Base-by-base conservation (phyloP, 1,140 invertebrate genomes). In the Teleopsis dalmanni region DNA sequence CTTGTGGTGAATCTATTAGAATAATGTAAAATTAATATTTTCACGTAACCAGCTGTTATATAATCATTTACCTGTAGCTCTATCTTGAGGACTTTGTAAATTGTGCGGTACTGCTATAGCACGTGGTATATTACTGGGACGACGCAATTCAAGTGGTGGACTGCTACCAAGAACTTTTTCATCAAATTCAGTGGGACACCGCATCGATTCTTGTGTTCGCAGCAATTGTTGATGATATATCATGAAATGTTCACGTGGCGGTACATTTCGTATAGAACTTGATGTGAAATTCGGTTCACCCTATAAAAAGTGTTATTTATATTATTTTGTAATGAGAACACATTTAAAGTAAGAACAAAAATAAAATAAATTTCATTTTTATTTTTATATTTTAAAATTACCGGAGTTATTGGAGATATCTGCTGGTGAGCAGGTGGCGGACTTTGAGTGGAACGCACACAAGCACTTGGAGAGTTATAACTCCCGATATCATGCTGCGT, bases 351-450 rank as follows among this genome's bases (percentile, higher is more conserved):
- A 33, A 33, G 5, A 29, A 50, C 7, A 29, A 38, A 37, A 43
- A 29, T 5, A 40, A 19, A 26, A 21, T 11, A 52, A 50, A 38
- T 7, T 22, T 16, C 31, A 6, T 46, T 37, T 31, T 21, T 26
- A 33, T 22, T 21, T 31, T 44, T 44, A 16, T 14, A 1, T 10
- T 34, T 34, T 19, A 45, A 54, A 50, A 63, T 78, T 79, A 87
- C 84, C 83, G 84, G 82, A 70, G 82, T 81, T 72, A 81, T 77
- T 56, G 83, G 82, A 70, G 84, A 85, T 73, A 78, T 80, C 71
- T 87, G 85, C 76, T 84, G 83, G 72, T 88, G 84, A 54, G 86
- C 85, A 57, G 85, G 84, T 61, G 84, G 84, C 57, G 85, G 84
- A 72, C 82, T 85, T 74, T 82, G 80, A 47, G 76, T 67, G 26